Conservation (phyloP, 2,113 vertebrate species). For the Aleadryas rufinucha region DNA sequence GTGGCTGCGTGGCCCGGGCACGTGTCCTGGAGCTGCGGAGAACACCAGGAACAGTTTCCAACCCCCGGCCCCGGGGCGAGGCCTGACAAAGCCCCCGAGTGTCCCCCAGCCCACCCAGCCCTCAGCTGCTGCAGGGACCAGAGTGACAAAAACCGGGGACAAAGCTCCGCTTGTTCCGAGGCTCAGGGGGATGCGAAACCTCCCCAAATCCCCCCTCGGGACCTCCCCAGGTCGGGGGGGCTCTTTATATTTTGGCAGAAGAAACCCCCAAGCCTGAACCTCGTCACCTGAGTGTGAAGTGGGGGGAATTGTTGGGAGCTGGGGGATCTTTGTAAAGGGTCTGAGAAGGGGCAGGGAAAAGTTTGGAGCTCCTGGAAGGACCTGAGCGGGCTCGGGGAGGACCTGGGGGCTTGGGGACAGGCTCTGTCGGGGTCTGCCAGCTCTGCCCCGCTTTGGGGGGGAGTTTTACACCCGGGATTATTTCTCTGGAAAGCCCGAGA, state of each 20-base stretch:
- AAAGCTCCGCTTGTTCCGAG: rapidly evolving
- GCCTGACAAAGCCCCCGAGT: not conserved
- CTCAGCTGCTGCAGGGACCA: rapidly evolving
- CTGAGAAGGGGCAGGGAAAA: not conserved
- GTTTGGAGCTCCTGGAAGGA: not conserved
- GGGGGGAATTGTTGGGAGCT: not conserved
- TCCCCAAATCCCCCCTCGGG: rapidly evolving
- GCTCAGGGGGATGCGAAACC: rapidly evolving
- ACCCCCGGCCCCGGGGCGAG: rapidly evolving
- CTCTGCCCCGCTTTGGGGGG: rapidly evolving
- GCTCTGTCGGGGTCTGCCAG: not conserved
- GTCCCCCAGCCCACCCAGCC: not conserved
- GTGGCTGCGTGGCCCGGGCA: not conserved
- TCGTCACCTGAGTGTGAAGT: rapidly evolving
- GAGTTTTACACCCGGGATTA: rapidly evolving
- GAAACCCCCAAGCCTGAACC: not conserved
- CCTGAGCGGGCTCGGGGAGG: not conserved
- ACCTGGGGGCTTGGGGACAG: not conserved
- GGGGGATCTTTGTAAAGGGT: rapidly evolving
- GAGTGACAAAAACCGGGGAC: not conserved
- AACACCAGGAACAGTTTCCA: not conserved
- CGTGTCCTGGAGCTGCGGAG: not conserved
- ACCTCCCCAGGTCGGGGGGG: rapidly evolving
- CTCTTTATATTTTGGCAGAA: not conserved
- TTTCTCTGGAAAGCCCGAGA: not conserved